phyloP scores from a whole-genome alignment of 2,797 vertebrate genomes.

The Danio albolineatus region DNA sequence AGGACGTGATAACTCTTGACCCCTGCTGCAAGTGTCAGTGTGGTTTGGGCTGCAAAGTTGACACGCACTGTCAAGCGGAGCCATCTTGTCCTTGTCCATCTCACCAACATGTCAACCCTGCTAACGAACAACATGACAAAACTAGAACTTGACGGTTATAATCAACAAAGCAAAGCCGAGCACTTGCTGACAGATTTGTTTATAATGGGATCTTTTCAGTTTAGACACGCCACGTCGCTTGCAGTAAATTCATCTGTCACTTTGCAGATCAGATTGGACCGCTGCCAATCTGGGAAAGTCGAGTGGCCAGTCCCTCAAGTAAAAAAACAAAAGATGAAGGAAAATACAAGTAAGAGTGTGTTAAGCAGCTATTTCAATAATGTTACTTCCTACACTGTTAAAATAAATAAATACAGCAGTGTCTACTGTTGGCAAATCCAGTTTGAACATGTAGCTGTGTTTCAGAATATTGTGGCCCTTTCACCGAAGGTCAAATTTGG shows the following conservation, averaged over 20 bases:
- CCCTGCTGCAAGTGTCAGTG: not conserved
- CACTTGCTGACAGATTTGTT: slow-evolving; percentile 11
- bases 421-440: not conserved
- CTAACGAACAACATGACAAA: not conserved
- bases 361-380: not conserved
- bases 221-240: not conserved
- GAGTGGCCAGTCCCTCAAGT: not conserved
- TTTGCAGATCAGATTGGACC: not conserved
- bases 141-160: not conserved
- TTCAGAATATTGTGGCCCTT: not conserved
- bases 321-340: not conserved
- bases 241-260: slow-evolving; percentile 9
- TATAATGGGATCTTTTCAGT: not conserved
- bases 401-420: too few species aligned
- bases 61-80: not conserved
- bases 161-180: not conserved
- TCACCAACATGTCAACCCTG: not conserved
- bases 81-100: not conserved
- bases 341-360: not conserved
- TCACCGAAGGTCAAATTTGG: not conserved
- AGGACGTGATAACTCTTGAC: not conserved
- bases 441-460: not conserved
- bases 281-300: not conserved
- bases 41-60: not conserved
- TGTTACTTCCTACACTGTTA: not conserved